A percentile compares a stretch with the other conserved stretches of the same genome.
phyloP scores from a whole-genome alignment of 1,140 invertebrate species.

The Stenopsyche tienmushanensis region DNA sequence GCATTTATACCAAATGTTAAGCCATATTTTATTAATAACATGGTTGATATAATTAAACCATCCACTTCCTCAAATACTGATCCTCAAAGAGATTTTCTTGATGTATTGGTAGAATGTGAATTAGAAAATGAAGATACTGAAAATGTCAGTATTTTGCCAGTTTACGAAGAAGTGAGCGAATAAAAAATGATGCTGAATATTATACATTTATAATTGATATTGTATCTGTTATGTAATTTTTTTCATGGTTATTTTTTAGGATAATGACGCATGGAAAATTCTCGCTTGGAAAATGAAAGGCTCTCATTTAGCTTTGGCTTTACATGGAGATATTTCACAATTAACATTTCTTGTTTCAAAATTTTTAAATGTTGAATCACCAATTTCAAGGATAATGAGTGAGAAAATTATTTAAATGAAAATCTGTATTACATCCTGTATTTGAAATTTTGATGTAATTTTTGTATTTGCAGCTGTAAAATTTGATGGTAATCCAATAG shows the following conservation, averaged over 20 bases:
- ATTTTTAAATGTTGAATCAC: constrained; percentile 35
- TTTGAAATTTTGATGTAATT: neutral
- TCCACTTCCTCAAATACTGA: constrained; percentile 11
- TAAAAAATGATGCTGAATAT: neutral
- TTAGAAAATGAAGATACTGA: constrained; percentile 32
- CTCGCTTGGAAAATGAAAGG: constrained; percentile 35
- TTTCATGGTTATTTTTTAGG: constrained; percentile 22
- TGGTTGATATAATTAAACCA: constrained; percentile 5
- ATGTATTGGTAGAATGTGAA: constrained; percentile 35
- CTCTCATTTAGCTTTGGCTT: constrained; percentile 33
- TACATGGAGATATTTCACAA: constrained; percentile 34
- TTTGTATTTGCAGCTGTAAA: constrained; percentile 33
- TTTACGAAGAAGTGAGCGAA: neutral
- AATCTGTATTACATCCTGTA: neutral
- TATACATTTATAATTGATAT: constrained; percentile 7
- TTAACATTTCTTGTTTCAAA: constrained; percentile 31
- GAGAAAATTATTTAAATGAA: neutral
- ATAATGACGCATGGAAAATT: constrained; percentile 34
- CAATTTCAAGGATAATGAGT: constrained; percentile 36
- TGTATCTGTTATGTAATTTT: constrained; percentile 1
- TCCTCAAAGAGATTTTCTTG: constrained; percentile 6
- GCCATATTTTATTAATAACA: neutral
- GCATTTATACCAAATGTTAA: constrained; percentile 29
- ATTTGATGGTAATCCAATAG: constrained; percentile 34
- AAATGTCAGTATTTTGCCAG: constrained; percentile 34